Evolutionary conservation across 2,797 vertebrate species (phyloP), one percentile per base, ranked within the genome.

Genomic region (Leuciscus waleckii): DNA sequence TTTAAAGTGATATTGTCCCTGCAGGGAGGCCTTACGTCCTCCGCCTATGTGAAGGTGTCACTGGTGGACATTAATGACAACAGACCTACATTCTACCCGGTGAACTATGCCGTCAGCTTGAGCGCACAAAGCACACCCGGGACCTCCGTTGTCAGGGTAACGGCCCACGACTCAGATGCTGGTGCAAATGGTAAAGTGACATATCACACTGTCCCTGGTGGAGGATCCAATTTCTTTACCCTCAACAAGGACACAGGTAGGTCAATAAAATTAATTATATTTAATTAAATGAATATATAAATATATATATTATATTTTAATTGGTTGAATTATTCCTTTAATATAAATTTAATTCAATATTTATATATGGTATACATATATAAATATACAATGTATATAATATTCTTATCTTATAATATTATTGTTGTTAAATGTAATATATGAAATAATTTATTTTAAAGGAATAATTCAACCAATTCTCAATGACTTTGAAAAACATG

Each of bases 31-130:
- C 92, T 98, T 89, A 97, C 95, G 89, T 96, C 97, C 68, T 94
- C 95, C 35, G 96, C 96, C 19, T 95, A 91, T 0, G 96, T 99
- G 82, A 96, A 96, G 79, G 96, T 99, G 74, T 96, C 94, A 9
- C 92, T 99, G 88, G 95, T 95, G 80, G 98, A 99, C 68, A 95
- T 98, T 16, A 99, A 99, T 8, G 98, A 99, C 93, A 99, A 99
- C 88, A 93, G 94, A 3, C 98, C 98, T 0, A 94, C 94, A 67
- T 99, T 99, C 88, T 99, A 99, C 89, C 98, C 98, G 0, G 89
- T 97, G 83, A 95, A 96, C 83, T 99, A 99, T 29, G 96, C 96
- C 0, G 96, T 97, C 90, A 99, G 98, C 89, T 94, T 99, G 84
- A 99, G 98, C 87, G 95, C 96, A 0, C 97, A 98, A 89, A 99